Percentiles rank a stretch among this genome's conserved stretches.
These are phyloP conservation scores for Drosophila rufa DNA, from an alignment of 1,140 invertebrate species.

Conservation along the genomic window DNA sequence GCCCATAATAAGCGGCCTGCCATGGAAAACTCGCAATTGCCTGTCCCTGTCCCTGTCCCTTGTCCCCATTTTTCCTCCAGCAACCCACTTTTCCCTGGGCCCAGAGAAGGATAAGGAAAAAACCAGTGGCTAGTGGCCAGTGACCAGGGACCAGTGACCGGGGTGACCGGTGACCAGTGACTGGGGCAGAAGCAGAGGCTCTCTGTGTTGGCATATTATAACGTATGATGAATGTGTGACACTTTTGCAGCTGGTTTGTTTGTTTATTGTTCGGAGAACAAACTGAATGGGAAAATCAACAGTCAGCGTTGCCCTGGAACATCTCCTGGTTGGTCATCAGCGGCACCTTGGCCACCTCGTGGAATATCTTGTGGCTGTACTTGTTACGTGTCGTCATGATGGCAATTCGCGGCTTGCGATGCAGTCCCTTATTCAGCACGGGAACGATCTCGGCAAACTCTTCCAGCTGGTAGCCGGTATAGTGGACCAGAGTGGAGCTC, in stretches of 20 bases:
- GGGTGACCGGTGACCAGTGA: conserved; percentile 11
- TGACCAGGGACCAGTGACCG: neutral
- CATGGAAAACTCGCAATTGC: conserved; percentile 6
- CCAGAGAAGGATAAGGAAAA: conserved; percentile 3
- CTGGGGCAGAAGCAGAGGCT: neutral
- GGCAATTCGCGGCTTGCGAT: conserved; percentile 90
- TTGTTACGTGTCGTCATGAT: conserved; percentile 95
- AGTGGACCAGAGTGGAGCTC: conserved; percentile 93
- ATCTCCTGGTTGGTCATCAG: conserved; percentile 86
- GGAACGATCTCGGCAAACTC: conserved; percentile 92
- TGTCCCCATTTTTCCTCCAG: neutral
- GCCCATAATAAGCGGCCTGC: conserved; percentile 11
- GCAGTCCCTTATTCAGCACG: conserved; percentile 91
- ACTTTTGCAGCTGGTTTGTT: conserved; percentile 77
- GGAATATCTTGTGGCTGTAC: conserved; percentile 97
- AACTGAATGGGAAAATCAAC: conserved; percentile 23
- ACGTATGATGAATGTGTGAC: conserved; percentile 77
- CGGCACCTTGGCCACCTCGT: conserved; percentile 91
- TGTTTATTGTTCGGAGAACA: conserved; percentile 63
- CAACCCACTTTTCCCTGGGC: neutral
- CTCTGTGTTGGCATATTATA: conserved; percentile 35
- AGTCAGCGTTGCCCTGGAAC: conserved; percentile 63
- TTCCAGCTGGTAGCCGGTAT: conserved; percentile 92
- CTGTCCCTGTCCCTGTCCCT: neutral
- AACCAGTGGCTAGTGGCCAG: neutral